Evolutionary conservation across 2,888 invertebrate genomes (phyloP).

Genomic region (Drosophila pseudotakahashii): DNA sequence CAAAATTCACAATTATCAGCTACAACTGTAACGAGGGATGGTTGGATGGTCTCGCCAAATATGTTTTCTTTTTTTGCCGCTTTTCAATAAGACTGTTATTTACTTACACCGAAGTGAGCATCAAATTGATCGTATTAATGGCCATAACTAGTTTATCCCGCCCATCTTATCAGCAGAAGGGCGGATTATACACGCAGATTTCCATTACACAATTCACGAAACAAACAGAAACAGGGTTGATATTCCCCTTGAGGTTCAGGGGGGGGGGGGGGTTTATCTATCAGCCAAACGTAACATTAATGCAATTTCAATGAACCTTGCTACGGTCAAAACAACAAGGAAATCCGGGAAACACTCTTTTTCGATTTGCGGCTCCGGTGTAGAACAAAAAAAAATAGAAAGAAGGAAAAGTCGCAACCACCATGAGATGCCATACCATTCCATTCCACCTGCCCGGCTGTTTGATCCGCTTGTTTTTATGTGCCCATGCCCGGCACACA

Average conservation of each 20-base stretch:
- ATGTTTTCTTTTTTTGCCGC: slow-evolving; percentile 25
- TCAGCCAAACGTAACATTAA: slow-evolving; percentile 66
- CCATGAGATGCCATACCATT: neutral
- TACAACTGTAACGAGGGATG: slow-evolving; percentile 62
- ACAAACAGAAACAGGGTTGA: slow-evolving; percentile 23
- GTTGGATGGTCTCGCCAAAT: slow-evolving; percentile 20
- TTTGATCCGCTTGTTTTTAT: slow-evolving; percentile 78
- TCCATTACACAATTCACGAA: slow-evolving; percentile 70
- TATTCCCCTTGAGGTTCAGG: neutral
- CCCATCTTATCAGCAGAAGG: slow-evolving; percentile 83
- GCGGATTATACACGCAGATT: slow-evolving; percentile 82
- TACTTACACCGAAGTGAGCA: slow-evolving; percentile 83
- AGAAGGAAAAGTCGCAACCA: neutral
- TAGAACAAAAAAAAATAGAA: neutral
- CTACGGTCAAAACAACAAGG: slow-evolving; percentile 59
- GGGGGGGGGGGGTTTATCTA: slow-evolving; percentile 36
- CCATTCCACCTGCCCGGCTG: slow-evolving; percentile 39
- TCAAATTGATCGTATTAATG: slow-evolving; percentile 85
- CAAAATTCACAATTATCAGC: slow-evolving; percentile 74
- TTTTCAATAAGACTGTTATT: slow-evolving; percentile 81
- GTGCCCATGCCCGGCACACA: slow-evolving; percentile 52
- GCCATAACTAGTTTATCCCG: slow-evolving; percentile 84
- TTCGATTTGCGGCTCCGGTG: slow-evolving; percentile 75
- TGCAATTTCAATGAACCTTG: slow-evolving; percentile 77
- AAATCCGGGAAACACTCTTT: slow-evolving; percentile 74